phyloP scores from a whole-genome alignment of 2,888 invertebrate genomes.

The Eulithis testata region DNA sequence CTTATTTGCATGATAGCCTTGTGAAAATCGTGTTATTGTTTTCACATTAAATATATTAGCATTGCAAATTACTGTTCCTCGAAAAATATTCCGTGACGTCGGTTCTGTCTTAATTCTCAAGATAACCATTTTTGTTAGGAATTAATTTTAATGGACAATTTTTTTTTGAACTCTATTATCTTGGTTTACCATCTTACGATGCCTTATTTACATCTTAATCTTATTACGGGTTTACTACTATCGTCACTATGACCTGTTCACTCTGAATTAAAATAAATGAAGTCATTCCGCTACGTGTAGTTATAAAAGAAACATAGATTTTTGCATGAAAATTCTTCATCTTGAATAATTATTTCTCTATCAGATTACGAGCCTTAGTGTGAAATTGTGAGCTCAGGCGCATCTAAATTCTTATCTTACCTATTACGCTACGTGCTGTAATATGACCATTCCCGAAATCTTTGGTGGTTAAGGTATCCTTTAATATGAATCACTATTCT shows the following conservation, averaged over 20 bases:
- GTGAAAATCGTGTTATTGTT: conserved; percentile 30
- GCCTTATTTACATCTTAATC: conserved; percentile 18
- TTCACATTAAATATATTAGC: conserved; percentile 34
- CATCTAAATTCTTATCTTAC: too few relatives aligned
- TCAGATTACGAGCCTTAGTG: too few relatives aligned
- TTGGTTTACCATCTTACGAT: conserved; percentile 30
- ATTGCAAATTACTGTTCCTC: conserved; percentile 40
- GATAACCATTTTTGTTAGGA: conserved; percentile 12
- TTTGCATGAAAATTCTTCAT: too few relatives aligned
- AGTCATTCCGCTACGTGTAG: too few relatives aligned
- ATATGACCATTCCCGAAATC: too few relatives aligned
- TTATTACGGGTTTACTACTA: conserved; percentile 2
- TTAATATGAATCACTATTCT: too few relatives aligned
- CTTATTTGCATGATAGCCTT: not conserved
- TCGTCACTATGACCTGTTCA: conserved; percentile 2
- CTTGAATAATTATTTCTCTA: too few relatives aligned
- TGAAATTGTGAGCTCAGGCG: too few relatives aligned
- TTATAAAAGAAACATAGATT: too few relatives aligned
- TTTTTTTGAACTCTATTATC: conserved; percentile 52
- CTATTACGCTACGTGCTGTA: too few relatives aligned
- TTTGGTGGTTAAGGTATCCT: too few relatives aligned
- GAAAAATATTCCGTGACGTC: conserved; percentile 63
- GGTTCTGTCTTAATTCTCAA: conserved; percentile 11
- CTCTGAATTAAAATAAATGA: not conserved
- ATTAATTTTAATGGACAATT: conserved; percentile 29